Evolutionary conservation across 2,888 invertebrate genomes (phyloP).

Genomic region (Phyllotreta striolata): DNA sequence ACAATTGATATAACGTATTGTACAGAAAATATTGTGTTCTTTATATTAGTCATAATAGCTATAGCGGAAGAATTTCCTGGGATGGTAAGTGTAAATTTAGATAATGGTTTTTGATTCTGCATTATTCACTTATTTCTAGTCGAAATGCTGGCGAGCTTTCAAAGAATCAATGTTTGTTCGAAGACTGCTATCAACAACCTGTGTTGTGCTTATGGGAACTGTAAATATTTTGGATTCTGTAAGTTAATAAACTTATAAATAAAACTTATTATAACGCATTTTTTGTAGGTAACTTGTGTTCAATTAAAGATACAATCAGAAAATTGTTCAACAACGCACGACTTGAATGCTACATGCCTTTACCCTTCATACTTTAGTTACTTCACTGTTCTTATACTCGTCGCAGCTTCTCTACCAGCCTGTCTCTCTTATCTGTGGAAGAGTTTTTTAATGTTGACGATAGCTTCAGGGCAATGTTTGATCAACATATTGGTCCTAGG

Average conservation of each 20-base stretch:
- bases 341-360: slow-evolving; percentile 63
- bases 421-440: slow-evolving; percentile 77
- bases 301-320: slow-evolving; percentile 47
- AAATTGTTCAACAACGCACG: slow-evolving; percentile 55
- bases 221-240: slow-evolving; percentile 71
- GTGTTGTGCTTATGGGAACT: slow-evolving; percentile 66
- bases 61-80: slow-evolving; percentile 50
- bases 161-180: slow-evolving; percentile 67
- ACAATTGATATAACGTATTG: slow-evolving; percentile 49
- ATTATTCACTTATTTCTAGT: slow-evolving; percentile 54
- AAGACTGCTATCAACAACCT: slow-evolving; percentile 65
- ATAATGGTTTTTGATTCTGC: slow-evolving; percentile 11
- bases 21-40: slow-evolving; percentile 49
- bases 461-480: slow-evolving; percentile 68
- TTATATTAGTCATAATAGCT: slow-evolving; percentile 48
- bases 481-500: slow-evolving; percentile 68
- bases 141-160: slow-evolving; percentile 65
- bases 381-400: slow-evolving; percentile 73
- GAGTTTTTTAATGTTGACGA: slow-evolving; percentile 68
- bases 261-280: background rate
- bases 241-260: slow-evolving; percentile 48
- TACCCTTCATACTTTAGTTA: slow-evolving; percentile 80
- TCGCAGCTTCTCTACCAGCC: slow-evolving; percentile 75
- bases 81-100: slow-evolving; percentile 42
- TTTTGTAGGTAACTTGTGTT: slow-evolving; percentile 53